A percentile compares a stretch with the other conserved stretches of the same genome.
Evolutionary conservation across 2,113 vertebrate species (phyloP).

Genomic region (Peromyscus maniculatus): DNA sequence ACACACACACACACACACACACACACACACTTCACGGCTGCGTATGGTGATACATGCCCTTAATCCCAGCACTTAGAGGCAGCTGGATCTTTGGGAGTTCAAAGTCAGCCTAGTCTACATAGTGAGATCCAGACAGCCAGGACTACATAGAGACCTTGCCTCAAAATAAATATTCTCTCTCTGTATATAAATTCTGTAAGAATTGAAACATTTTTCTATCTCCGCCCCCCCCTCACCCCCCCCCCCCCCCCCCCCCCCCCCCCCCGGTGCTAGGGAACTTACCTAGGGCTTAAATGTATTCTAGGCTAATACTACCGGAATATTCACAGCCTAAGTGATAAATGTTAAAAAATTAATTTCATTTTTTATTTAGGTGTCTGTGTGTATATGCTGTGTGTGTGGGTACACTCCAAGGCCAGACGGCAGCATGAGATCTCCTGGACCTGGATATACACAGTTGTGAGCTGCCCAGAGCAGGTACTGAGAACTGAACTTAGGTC

Average conservation of each 20-base stretch:
- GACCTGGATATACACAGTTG: not conserved
- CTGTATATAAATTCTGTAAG: not conserved
- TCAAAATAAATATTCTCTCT: not conserved
- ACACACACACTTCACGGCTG: too few relatives aligned
- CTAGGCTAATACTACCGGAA: not conserved
- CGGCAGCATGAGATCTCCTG: too few relatives aligned
- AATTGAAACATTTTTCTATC: not conserved
- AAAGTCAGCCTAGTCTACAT: not conserved
- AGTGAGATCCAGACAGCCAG: not conserved
- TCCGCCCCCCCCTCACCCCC: too few relatives aligned
- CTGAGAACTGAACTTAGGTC: not conserved
- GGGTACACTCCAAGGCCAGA: not conserved
- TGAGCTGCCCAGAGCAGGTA: not conserved
- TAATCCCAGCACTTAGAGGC: not conserved
- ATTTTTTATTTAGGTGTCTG: not conserved
- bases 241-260: too few relatives aligned
- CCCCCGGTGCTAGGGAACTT: not conserved
- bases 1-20: too few relatives aligned
- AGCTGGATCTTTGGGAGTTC: not conserved
- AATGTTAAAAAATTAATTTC: not conserved
- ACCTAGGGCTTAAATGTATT: not conserved
- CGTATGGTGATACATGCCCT: not conserved
- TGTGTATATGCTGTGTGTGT: not conserved
- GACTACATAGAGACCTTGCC: not conserved
- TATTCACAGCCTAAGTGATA: not conserved